Conservation (phyloP, 2,113 vertebrate species). For the Daphoenositta chrysoptera region DNA sequence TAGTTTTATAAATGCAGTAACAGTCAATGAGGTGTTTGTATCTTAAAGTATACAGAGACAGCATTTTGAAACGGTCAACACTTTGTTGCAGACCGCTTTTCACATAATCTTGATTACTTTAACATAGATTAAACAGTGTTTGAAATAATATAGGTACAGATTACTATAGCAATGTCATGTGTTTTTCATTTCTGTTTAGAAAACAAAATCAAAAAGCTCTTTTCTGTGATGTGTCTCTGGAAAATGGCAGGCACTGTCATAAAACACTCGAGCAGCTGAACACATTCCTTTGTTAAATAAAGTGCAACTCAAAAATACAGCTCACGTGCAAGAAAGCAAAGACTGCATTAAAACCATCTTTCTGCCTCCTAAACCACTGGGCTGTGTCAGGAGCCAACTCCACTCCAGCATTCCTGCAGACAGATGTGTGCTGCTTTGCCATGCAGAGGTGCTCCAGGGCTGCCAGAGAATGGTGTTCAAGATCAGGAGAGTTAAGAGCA, state of each 20-base stretch:
- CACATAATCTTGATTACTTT: background rate
- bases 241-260: background rate
- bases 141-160: background rate
- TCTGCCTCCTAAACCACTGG: background rate
- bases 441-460: background rate
- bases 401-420: background rate
- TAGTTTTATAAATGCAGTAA: background rate
- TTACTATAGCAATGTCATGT: background rate
- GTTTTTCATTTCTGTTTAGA: background rate
- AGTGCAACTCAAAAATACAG: background rate
- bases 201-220: background rate
- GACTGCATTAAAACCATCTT: background rate
- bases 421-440: background rate
- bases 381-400: background rate
- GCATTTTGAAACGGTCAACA: background rate
- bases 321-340: background rate
- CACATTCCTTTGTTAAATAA: background rate
- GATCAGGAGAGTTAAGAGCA: background rate
- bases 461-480: background rate
- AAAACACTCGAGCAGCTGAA: background rate
- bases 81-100: background rate
- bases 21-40: background rate
- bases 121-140: background rate
- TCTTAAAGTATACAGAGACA: background rate
- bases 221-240: background rate